phyloP scores from a whole-genome alignment of 2,113 vertebrate species.

The Syngnathus scovelli region DNA sequence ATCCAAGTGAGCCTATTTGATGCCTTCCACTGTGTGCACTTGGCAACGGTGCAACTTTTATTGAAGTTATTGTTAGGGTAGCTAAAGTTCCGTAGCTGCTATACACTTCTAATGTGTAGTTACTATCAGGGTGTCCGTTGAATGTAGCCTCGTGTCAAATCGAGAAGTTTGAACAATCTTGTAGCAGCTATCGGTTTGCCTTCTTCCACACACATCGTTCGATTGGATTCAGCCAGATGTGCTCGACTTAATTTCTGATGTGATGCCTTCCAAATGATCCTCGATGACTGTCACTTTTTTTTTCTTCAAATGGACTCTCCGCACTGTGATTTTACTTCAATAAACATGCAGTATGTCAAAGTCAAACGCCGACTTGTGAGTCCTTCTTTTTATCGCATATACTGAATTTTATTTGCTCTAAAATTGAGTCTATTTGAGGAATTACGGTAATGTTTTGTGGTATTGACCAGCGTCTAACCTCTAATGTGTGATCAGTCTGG shows the following conservation, averaged over 20 bases:
- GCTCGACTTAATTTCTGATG: slow-evolving; percentile 22
- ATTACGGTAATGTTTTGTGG: neutral
- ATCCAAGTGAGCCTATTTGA: slow-evolving; percentile 12
- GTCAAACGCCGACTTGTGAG: slow-evolving; percentile 56
- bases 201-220: neutral
- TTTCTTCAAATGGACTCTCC: slow-evolving; percentile 35
- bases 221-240: slow-evolving; percentile 15
- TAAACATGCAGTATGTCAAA: slow-evolving; percentile 59
- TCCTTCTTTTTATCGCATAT: slow-evolving; percentile 33
- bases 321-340: slow-evolving; percentile 62
- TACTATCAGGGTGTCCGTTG: neutral
- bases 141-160: neutral
- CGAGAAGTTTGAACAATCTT: neutral
- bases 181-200: neutral
- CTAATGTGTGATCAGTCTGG: slow-evolving; percentile 8
- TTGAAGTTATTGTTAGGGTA: neutral
- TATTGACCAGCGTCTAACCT: neutral
- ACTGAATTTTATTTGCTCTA: too few relatives aligned
- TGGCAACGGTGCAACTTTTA: neutral
- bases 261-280: slow-evolving; percentile 34
- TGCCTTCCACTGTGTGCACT: slow-evolving; percentile 8
- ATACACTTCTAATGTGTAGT: neutral
- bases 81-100: slow-evolving; percentile 4
- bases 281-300: slow-evolving; percentile 34
- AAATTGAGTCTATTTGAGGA: too few relatives aligned